phyloP scores from a whole-genome alignment of 1,140 invertebrate species.

The Drosophila pachea region DNA sequence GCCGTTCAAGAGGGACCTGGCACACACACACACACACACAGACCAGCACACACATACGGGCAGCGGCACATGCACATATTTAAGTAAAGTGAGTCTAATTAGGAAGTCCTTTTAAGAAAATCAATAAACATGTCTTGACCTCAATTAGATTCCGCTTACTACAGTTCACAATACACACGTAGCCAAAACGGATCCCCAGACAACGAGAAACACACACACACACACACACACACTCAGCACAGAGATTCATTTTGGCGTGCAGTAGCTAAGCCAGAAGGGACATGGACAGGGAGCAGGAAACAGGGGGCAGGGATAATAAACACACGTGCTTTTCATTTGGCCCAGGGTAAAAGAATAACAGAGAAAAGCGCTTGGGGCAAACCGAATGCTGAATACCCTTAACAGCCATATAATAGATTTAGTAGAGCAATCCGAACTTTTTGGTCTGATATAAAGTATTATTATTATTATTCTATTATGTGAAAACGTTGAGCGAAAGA shows the following conservation, averaged over 20 bases:
- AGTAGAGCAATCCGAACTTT: no score
- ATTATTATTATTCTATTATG: no score
- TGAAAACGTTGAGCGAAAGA: conserved; percentile 3
- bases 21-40: conserved; percentile 1
- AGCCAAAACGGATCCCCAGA: conserved; percentile 62
- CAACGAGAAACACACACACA: conserved; percentile 51
- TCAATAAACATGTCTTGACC: conserved; percentile 77
- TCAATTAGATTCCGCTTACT: conserved; percentile 75
- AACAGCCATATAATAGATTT: background rate
- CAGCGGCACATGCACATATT: conserved; percentile 14
- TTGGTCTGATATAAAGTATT: no score
- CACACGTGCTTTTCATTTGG: conserved; percentile 70
- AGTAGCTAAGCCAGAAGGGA: background rate
- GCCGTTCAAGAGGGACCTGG: background rate
- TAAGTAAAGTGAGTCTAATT: conserved; percentile 71
- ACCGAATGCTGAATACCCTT: conserved; percentile 5
- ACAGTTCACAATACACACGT: conserved; percentile 73
- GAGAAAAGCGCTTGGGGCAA: conserved; percentile 3
- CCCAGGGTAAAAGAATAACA: conserved; percentile 38
- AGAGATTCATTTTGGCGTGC: conserved; percentile 40
- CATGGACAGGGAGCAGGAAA: background rate
- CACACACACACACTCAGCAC: conserved; percentile 38
- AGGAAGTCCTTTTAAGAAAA: conserved; percentile 76
- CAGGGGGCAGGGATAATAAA: conserved; percentile 18
- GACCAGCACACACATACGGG: background rate